phyloP scores from a whole-genome alignment of 2,888 invertebrate species.

The Eilema griseolum region DNA sequence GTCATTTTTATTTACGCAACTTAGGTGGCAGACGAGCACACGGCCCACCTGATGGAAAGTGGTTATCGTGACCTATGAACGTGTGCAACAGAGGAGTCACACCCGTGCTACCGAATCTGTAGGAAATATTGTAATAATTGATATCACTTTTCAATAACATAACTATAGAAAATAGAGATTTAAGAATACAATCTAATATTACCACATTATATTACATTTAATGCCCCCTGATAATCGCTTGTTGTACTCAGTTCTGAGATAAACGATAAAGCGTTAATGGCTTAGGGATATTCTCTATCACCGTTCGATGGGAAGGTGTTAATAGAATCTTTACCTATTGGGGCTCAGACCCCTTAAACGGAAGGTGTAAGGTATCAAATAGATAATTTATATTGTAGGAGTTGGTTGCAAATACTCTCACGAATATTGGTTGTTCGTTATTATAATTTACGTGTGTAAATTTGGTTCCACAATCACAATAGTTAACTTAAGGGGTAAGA shows the following conservation, averaged over 20 bases:
- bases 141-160: neutral
- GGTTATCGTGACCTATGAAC: too few species aligned
- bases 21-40: too few species aligned
- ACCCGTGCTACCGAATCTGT: too few species aligned
- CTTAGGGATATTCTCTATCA: slow-evolving; percentile 7
- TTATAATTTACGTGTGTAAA: neutral
- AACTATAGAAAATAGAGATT: too few species aligned
- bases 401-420: neutral
- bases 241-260: slow-evolving; percentile 17
- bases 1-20: too few species aligned
- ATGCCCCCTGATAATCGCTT: neutral
- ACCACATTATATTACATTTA: neutral
- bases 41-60: too few species aligned
- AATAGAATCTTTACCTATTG: slow-evolving; percentile 11
- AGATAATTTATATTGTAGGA: slow-evolving; percentile 11
- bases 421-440: neutral
- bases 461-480: neutral
- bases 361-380: slow-evolving; percentile 11
- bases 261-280: slow-evolving; percentile 18
- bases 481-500: neutral
- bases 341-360: slow-evolving; percentile 14
- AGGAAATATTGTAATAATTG: neutral
- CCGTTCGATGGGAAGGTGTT: slow-evolving; percentile 10
- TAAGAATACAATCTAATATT: too few species aligned
- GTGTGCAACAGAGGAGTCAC: too few species aligned